Percentiles rank a stretch among this genome's conserved stretches.
Conservation (phyloP, 2,113 vertebrate species). For the Pyxicephalus adspersus region DNA sequence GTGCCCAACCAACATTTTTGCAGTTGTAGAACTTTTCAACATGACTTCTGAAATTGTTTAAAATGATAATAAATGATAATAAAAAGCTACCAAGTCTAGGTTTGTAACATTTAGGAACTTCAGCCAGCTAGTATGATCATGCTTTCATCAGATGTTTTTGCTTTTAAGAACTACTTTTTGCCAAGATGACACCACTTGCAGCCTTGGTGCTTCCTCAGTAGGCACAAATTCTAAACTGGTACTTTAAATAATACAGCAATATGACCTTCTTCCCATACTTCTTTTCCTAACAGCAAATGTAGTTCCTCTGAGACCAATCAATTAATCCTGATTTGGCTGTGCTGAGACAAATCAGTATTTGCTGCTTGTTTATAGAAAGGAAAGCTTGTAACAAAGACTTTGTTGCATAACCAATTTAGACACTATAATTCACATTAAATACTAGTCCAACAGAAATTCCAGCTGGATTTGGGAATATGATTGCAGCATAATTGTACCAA, state of each 20-base stretch:
- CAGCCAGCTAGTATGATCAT: conserved; percentile 4
- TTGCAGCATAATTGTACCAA: conserved; percentile 56
- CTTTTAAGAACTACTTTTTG: conserved; percentile 72
- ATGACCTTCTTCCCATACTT: conserved; percentile 78
- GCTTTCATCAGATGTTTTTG: conserved; percentile 72
- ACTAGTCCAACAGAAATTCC: conserved; percentile 56
- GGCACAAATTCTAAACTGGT: conserved; percentile 76
- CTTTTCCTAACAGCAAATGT: conserved; percentile 74
- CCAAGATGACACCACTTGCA: conserved; percentile 73
- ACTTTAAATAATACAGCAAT: conserved; percentile 81
- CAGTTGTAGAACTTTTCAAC: too few species aligned
- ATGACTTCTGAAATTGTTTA: neutral
- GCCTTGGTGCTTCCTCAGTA: conserved; percentile 80
- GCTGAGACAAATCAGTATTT: conserved; percentile 65
- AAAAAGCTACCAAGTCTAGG: neutral
- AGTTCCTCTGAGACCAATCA: conserved; percentile 79
- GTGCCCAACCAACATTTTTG: too few species aligned
- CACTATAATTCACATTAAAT: conserved; percentile 63
- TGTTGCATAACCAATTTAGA: conserved; percentile 54
- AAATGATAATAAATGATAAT: neutral
- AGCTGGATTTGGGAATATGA: conserved; percentile 60
- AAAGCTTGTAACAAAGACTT: neutral
- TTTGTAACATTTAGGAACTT: neutral
- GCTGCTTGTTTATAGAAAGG: conserved; percentile 59
- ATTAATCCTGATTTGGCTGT: conserved; percentile 74